Base-by-base conservation (phyloP, 2,797 vertebrate genomes). In the Propithecus deckenii region DNA sequence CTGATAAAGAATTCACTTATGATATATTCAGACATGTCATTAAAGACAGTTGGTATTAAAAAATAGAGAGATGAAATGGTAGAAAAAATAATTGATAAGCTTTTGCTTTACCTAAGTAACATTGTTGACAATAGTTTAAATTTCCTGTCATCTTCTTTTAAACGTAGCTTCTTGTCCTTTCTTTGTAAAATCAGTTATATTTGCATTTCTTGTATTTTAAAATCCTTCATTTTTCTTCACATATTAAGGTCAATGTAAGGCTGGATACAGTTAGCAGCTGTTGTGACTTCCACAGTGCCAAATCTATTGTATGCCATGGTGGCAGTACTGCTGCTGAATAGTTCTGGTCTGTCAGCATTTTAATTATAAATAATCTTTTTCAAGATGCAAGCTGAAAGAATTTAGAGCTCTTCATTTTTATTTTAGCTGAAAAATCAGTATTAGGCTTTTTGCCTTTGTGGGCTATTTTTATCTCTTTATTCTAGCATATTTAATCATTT, bases 1-100 rank as follows among this genome's bases (percentile, higher is more conserved):
- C 97, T 94, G 97, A 98, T 98, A 96, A 96, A 98, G 95, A 98
- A 96, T 98, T 99, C 98, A 97, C 80, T 43, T 98, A 97, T 59
- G 96, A 97, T 98, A 78, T 96, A 98, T 98, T 98, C 94, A 97
- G 96, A 96, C 79, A 23, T 97, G 85, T 95, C 96, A 38, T 97
- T 98, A 92, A 92, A 98, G 92, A 98, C 46, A 85, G 52, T 67
- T 75, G 0, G 85, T 91, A 74, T 94, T 95, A 52, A 83, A 92
- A 97, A 91, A 92, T 61, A 79, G 80, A 63, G 86, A 86, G 65
- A 35, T 25, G 65, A 63, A 22, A n/a, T 86, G 30, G 63, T 63
- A 97, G 84, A 89, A 96, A 95, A 94, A 96, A 32, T 61, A 84
- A 71, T 48, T 3, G 30, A 80, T 92, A 89, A 96, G 38, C 25